Evolutionary conservation across 2,797 vertebrate species (phyloP), one percentile per base, ranked within the genome.

Genomic region (Lycodopsis pacificus): DNA sequence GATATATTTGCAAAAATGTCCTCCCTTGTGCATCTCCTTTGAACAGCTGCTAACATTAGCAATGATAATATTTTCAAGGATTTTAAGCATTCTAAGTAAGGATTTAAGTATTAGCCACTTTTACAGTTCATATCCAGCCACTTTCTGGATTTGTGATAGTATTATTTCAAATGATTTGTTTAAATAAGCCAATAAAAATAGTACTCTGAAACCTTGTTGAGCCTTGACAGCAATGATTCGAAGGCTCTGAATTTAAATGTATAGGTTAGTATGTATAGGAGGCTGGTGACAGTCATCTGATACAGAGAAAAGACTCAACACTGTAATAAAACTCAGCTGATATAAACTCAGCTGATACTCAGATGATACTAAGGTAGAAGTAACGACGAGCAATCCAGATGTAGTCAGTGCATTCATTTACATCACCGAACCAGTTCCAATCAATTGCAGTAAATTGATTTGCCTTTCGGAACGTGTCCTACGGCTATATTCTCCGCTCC

Each of bases 241-340:
- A 34, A 32, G 19, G 19, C 14, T 36, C n/a, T 67, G 34, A 7
- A 67, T 53, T 22, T 25, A 12, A 38, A 66, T 58, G 17, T 15
- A 30, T 11, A 14, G 2, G 17, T 30, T 40, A 32, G 30, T 32
- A 32, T 30, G 3, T 32, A 32, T 32, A 32, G 5, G 56, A 51
- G 40, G 40, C 32, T 38, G 62, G 25, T 32, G 25, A 14, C 44
- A 34, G 20, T 64, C 40, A 64, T 59, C 62, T 65, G 38, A 46
- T 46, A 7, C 15, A 54, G 17, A 30, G 10, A 19, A 66, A 20
- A 36, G 14, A 22, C 9, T 51, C 64, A 53, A 53, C 48, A 17
- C n/a, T 49, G 34, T 5, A 48, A 25, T n/a, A 38, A 49, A 38
- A n/a, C n/a, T 59, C 64, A 66, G 73, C 32, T 51, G 54, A 74